phyloP scores from a whole-genome alignment of 2,797 vertebrate genomes.

The Melanogrammus aeglefinus region DNA sequence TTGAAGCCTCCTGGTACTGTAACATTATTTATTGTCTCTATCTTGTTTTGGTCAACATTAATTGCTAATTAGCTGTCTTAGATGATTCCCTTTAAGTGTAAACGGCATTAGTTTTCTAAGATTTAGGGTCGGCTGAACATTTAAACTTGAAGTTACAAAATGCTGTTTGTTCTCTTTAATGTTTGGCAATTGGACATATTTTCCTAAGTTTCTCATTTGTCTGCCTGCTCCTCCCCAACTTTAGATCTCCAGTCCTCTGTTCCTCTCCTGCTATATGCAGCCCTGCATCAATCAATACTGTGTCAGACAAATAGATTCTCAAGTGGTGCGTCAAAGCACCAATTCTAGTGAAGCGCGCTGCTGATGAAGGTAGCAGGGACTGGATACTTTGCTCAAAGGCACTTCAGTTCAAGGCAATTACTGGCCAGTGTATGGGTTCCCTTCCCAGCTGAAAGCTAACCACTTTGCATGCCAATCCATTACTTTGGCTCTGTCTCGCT shows the following conservation, averaged over 20 bases:
- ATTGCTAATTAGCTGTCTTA: no score
- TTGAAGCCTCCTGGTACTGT: not conserved
- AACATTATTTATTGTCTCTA: not conserved
- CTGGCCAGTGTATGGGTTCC: not conserved
- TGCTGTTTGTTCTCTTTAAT: not conserved
- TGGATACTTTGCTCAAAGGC: not conserved
- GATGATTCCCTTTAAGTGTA: no score
- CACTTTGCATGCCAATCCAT: not conserved
- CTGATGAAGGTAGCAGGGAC: not conserved
- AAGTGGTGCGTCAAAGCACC: not conserved
- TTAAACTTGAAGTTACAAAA: not conserved
- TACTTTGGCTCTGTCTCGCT: slow-evolving; percentile 5
- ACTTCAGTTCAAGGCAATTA: not conserved
- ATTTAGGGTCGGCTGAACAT: not conserved
- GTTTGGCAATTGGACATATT: not conserved
- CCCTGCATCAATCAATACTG: not conserved
- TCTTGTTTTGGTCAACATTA: no score
- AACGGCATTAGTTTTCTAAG: no score
- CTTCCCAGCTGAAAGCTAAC: not conserved
- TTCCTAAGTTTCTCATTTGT: not conserved
- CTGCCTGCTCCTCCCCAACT: not conserved
- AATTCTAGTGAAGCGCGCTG: not conserved
- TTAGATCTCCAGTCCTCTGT: not conserved
- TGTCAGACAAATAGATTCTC: not conserved
- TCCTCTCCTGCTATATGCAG: not conserved